phyloP scores from a whole-genome alignment of 2,888 invertebrate species.

The Drosophila mercatorum region DNA sequence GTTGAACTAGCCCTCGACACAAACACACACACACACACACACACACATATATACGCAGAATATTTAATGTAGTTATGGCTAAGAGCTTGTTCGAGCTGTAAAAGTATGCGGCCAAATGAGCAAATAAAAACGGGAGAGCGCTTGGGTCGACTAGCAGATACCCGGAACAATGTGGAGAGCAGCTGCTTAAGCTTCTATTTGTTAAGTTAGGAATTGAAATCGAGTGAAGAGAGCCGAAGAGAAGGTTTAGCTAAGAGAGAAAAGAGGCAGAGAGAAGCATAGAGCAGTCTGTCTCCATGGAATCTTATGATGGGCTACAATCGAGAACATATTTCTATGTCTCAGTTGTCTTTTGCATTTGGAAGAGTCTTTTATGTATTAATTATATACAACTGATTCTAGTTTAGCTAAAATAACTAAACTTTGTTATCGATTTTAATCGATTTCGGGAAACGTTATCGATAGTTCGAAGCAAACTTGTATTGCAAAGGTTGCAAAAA shows the following conservation, averaged over 20 bases:
- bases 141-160: background rate
- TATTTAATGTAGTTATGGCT: constrained; percentile 4
- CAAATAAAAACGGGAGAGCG: background rate
- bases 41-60: constrained; percentile 4
- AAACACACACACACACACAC: constrained; percentile 11
- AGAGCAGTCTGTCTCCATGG: no score
- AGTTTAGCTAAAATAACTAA: background rate
- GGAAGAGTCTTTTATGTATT: background rate
- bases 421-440: background rate
- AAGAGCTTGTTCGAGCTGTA: constrained; percentile 14
- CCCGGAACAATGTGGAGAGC: background rate
- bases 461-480: background rate
- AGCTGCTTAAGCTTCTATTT: background rate
- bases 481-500: background rate
- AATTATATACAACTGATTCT: background rate
- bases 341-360: no score
- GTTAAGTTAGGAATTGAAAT: no score
- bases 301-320: no score
- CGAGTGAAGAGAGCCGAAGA: background rate
- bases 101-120: constrained; percentile 28
- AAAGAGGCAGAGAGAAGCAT: no score
- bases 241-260: background rate
- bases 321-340: no score
- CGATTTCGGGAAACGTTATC: background rate
- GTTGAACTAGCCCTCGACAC: constrained; percentile 38